phyloP scores from a whole-genome alignment of 1,140 invertebrate genomes.

The Probaryconus sp. region DNA sequence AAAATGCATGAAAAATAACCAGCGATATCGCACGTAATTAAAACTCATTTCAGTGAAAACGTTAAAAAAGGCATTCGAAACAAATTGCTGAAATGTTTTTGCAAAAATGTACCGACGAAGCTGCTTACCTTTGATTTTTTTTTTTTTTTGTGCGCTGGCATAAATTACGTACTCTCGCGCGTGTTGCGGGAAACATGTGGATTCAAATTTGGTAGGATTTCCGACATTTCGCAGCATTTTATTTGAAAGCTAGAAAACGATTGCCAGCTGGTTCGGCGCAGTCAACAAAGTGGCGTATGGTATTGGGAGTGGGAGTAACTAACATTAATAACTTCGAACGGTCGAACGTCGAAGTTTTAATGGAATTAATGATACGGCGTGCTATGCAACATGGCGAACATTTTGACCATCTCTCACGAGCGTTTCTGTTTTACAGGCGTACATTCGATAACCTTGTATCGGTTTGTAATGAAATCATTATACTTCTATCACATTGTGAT shows the following conservation, averaged over 20 bases:
- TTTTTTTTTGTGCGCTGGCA: slow-evolving; percentile 24
- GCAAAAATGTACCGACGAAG: background rate
- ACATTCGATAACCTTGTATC: slow-evolving; percentile 22
- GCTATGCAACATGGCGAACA: slow-evolving; percentile 20
- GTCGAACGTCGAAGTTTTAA: slow-evolving; percentile 48
- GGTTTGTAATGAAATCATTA: slow-evolving; percentile 39
- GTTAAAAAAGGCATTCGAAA: too few relatives aligned
- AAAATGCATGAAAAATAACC: too few relatives aligned
- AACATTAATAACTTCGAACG: slow-evolving; percentile 43
- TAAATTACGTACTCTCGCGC: slow-evolving; percentile 28
- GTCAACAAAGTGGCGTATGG: slow-evolving; percentile 8
- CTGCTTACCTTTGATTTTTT: background rate
- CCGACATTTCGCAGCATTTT: slow-evolving; percentile 29
- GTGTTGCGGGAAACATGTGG: slow-evolving; percentile 26
- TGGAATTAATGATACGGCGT: slow-evolving; percentile 43
- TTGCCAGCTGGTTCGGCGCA: slow-evolving; percentile 32
- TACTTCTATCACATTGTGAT: too few relatives aligned
- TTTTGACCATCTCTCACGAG: slow-evolving; percentile 31
- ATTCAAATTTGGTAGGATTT: slow-evolving; percentile 26
- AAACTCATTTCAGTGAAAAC: too few relatives aligned
- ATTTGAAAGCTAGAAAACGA: slow-evolving; percentile 38
- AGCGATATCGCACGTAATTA: too few relatives aligned
- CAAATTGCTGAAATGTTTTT: background rate
- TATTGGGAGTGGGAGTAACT: background rate
- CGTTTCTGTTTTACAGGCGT: slow-evolving; percentile 12